A percentile compares a stretch with the other conserved stretches of the same genome.
Evolutionary conservation across 2,797 vertebrate genomes (phyloP).

Genomic region (Hydrocynus forskahlii): DNA sequence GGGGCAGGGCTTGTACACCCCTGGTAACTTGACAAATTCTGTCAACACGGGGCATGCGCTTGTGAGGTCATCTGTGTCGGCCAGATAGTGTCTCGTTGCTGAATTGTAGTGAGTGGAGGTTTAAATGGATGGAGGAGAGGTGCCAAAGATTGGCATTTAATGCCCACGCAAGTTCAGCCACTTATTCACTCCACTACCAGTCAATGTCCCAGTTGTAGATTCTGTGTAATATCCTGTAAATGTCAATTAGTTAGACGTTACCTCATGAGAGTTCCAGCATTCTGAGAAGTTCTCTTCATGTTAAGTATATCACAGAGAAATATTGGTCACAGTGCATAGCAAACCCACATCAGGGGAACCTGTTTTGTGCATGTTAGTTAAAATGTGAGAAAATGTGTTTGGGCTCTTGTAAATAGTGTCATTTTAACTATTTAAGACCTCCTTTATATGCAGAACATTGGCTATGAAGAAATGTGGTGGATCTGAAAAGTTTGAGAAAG

Average conservation of each 20-base stretch:
- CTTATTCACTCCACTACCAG: neutral
- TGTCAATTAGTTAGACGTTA: neutral
- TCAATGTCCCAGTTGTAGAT: neutral
- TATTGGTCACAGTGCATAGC: neutral
- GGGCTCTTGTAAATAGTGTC: too few species aligned
- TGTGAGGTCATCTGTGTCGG: constrained; percentile 3
- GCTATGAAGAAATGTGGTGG: neutral
- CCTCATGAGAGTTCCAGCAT: neutral
- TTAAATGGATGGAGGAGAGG: neutral
- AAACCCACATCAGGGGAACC: too few species aligned
- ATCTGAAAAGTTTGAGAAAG: neutral
- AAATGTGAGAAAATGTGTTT: too few species aligned
- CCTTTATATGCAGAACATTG: neutral
- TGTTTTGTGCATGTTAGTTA: too few species aligned
- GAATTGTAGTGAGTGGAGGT: neutral
- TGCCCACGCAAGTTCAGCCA: constrained; percentile 5
- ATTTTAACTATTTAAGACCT: neutral
- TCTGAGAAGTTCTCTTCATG: neutral
- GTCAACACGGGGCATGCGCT: neutral
- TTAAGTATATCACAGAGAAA: neutral
- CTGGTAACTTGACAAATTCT: constrained; percentile 7
- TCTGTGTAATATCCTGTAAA: neutral
- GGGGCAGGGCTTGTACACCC: too few species aligned
- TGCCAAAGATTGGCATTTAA: neutral
- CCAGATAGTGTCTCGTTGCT: neutral